Evolutionary conservation across 2,113 vertebrate species (phyloP).

Genomic region (Laterallus jamaicensis): DNA sequence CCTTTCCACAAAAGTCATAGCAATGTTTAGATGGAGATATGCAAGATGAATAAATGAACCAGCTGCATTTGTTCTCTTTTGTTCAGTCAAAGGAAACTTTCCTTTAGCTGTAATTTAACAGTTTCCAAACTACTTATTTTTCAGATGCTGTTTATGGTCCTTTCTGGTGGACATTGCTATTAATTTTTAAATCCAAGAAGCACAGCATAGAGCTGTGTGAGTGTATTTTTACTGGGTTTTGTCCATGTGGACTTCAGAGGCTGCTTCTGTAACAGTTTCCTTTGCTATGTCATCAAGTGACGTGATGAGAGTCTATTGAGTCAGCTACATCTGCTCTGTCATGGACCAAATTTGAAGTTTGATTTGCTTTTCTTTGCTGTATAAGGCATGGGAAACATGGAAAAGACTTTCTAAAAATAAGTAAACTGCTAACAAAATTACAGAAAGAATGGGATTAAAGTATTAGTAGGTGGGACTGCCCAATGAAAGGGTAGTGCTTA

Average conservation of each 20-base stretch:
- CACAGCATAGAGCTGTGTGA: not conserved
- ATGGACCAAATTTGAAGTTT: not conserved
- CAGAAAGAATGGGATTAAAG: not conserved
- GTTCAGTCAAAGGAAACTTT: not conserved
- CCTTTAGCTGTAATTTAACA: not conserved
- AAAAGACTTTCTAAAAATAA: not conserved
- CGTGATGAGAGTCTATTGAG: not conserved
- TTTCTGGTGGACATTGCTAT: not conserved
- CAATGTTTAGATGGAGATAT: not conserved
- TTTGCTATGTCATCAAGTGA: not conserved
- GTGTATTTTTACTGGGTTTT: not conserved
- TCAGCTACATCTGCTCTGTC: not conserved
- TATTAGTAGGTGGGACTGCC: not conserved
- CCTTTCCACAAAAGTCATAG: not conserved
- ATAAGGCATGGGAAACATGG: not conserved
- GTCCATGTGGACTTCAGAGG: not conserved
- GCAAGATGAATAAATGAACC: not conserved
- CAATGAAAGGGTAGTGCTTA: not conserved
- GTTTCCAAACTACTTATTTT: not conserved
- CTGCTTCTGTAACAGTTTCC: not conserved
- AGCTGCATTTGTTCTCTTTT: fast-evolving
- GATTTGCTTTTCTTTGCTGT: not conserved
- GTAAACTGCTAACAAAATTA: not conserved
- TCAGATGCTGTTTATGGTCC: not conserved
- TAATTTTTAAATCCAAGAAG: not conserved